phyloP scores from a whole-genome alignment of 2,113 vertebrate genomes.

The Archocentrus centrarchus region DNA sequence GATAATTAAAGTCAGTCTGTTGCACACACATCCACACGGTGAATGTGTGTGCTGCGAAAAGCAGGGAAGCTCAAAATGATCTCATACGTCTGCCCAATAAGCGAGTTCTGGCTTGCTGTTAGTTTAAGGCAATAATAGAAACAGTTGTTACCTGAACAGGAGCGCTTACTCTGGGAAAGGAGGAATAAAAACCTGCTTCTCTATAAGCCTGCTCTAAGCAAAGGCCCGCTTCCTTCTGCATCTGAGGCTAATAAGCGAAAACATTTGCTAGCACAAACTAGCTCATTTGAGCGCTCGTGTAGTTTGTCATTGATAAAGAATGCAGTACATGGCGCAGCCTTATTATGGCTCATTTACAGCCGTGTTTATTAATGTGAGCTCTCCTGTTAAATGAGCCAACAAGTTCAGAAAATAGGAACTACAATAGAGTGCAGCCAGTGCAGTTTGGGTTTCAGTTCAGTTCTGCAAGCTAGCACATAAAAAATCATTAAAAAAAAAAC shows the following conservation, averaged over 20 bases:
- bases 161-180: neutral
- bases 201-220: neutral
- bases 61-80: neutral
- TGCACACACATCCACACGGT: neutral
- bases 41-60: neutral
- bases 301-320: neutral
- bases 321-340: neutral
- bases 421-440: neutral
- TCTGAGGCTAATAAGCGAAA: neutral
- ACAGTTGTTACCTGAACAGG: neutral
- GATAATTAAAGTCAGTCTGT: neutral
- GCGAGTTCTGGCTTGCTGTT: neutral
- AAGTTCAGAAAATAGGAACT: neutral
- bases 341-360: conserved; percentile 1
- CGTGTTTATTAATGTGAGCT: neutral
- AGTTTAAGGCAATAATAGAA: neutral
- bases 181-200: neutral
- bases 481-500: neutral
- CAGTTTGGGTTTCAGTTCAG: neutral
- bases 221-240: neutral
- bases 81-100: neutral
- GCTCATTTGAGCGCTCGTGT: neutral
- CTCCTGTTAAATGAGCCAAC: neutral
- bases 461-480: neutral
- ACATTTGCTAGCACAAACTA: neutral